Evolutionary conservation across 2,888 invertebrate species (phyloP).

Genomic region (Ophion obscuratus): DNA sequence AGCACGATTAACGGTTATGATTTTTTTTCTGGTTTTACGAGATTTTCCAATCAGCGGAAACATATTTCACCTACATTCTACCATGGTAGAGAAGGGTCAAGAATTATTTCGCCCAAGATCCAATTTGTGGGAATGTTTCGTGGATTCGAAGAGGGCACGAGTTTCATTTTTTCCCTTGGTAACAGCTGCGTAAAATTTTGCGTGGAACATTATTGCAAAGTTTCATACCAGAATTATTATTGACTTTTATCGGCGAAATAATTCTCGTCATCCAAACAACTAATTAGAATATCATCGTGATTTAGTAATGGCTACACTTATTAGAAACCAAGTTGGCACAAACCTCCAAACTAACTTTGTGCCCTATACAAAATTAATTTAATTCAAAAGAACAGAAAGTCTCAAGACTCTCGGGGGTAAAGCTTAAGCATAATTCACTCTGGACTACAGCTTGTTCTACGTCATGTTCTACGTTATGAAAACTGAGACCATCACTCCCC

Average conservation of each 20-base stretch:
- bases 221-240: not conserved
- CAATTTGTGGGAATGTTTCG: not conserved
- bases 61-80: not conserved
- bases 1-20: not conserved
- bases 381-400: not conserved
- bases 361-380: not conserved
- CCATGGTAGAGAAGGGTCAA: not conserved
- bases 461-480: not conserved
- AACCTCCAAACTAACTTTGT: not conserved
- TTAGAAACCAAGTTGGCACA: not conserved
- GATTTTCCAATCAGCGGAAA: not conserved
- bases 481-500: not conserved
- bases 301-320: not conserved
- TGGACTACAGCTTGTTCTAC: not conserved
- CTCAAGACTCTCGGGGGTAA: not conserved
- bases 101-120: not conserved
- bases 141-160: not conserved
- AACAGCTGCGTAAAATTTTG: not conserved
- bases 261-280: not conserved
- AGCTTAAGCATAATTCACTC: not conserved
- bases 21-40: not conserved
- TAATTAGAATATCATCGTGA: not conserved
- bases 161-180: not conserved
- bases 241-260: not conserved
- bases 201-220: not conserved